Conservation (phyloP, 2,113 vertebrate genomes). For the Aptenodytes forsteri region DNA sequence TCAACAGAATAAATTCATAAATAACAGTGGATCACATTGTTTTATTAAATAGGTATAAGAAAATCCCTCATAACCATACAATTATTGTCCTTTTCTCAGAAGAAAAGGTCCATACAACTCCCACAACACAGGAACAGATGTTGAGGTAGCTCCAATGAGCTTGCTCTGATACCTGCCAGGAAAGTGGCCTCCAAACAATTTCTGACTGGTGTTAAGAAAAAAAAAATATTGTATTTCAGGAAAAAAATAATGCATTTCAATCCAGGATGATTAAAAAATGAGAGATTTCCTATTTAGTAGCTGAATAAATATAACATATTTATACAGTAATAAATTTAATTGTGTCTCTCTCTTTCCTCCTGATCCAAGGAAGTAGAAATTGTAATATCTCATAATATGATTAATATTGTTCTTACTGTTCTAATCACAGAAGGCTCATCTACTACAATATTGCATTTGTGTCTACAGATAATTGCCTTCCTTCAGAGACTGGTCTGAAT, state of each 20-base stretch:
- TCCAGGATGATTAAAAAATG: background rate
- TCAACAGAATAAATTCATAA: background rate
- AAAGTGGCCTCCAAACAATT: background rate
- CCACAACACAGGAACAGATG: background rate
- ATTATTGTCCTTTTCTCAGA: background rate
- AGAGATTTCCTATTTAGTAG: slow-evolving; percentile 18
- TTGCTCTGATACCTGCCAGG: background rate
- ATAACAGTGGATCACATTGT: background rate
- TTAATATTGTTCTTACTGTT: slow-evolving; percentile 70
- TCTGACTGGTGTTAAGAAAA: background rate
- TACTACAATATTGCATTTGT: slow-evolving; percentile 64
- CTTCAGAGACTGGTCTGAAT: slow-evolving; percentile 56
- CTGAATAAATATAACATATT: slow-evolving; percentile 60
- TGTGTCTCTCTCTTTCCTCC: slow-evolving; percentile 17
- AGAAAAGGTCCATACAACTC: background rate
- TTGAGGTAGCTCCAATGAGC: background rate
- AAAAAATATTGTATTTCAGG: background rate
- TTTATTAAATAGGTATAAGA: background rate
- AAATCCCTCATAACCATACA: background rate
- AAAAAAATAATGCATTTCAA: background rate
- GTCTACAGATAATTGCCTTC: slow-evolving; percentile 69
- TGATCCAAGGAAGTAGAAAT: slow-evolving; percentile 32
- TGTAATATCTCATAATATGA: slow-evolving; percentile 60
- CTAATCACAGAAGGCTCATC: slow-evolving; percentile 63
- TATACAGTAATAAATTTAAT: slow-evolving; percentile 47